These are phyloP conservation scores for Sanderia malayensis DNA, from an alignment of 30 jellyfish, hydroid and myxozoan genomes.

Conservation along the genomic window DNA sequence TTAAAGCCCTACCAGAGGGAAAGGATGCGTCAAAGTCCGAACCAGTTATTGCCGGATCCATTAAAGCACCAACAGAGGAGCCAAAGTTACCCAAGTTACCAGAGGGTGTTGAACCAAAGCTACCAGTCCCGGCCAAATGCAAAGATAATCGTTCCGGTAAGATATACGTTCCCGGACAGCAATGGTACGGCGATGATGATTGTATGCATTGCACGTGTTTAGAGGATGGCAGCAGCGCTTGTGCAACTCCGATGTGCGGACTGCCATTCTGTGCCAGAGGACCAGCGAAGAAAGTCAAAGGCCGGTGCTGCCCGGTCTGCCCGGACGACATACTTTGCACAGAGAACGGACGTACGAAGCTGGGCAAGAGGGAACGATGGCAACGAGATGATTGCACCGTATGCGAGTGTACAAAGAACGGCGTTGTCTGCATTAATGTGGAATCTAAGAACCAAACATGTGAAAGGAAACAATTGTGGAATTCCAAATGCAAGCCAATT, in stretches of 20 bases:
- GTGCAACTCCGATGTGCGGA: slow-evolving; percentile 85
- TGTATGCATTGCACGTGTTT: slow-evolving; percentile 73
- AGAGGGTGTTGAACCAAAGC: not conserved
- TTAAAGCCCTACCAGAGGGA: not conserved
- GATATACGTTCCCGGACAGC: slow-evolving; percentile 41
- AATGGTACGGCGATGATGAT: slow-evolving; percentile 74
- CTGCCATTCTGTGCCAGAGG: slow-evolving; percentile 75
- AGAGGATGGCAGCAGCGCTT: slow-evolving; percentile 44
- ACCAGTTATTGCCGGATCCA: not conserved
- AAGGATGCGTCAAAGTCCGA: not conserved
- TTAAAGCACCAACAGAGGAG: not conserved
- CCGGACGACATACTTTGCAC: slow-evolving; percentile 57
- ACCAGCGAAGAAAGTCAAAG: slow-evolving; percentile 45
- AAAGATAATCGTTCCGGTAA: slow-evolving; percentile 23
- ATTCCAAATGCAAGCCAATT: slow-evolving; percentile 41
- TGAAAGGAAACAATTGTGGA: slow-evolving; percentile 34
- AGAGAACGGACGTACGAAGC: slow-evolving; percentile 25
- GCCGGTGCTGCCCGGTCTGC: slow-evolving; percentile 86
- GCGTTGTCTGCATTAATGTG: slow-evolving; percentile 62
- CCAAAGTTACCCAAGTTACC: not conserved
- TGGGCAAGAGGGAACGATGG: slow-evolving; percentile 60
- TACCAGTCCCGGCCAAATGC: slow-evolving; percentile 15
- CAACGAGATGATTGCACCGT: slow-evolving; percentile 57
- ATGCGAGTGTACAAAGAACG: slow-evolving; percentile 68
- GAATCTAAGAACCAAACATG: slow-evolving; percentile 25